phyloP scores from a whole-genome alignment of 2,113 vertebrate species.

The Panthera leo region DNA sequence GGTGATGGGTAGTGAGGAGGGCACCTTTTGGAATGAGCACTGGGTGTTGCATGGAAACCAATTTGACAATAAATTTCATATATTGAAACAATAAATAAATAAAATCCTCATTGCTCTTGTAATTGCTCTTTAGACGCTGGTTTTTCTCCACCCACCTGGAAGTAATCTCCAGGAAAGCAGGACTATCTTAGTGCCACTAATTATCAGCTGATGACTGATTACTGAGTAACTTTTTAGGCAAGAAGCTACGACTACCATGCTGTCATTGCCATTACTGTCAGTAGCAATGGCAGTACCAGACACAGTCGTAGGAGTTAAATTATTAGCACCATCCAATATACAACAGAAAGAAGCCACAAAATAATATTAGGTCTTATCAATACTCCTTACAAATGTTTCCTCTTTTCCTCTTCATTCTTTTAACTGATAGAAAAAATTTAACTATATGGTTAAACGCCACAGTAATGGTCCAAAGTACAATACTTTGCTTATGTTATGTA shows the following conservation, averaged over 20 bases:
- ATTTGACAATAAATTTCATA: no score
- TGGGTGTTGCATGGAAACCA: no score
- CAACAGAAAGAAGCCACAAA: background rate
- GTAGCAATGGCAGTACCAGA: background rate
- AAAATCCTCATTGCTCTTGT: background rate
- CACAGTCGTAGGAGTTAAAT: background rate
- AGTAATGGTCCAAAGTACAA: background rate
- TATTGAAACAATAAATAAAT: no score
- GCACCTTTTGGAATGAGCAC: no score
- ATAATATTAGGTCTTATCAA: background rate
- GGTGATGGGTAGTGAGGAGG: no score
- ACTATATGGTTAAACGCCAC: background rate
- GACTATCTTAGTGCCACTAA: background rate
- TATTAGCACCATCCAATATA: background rate
- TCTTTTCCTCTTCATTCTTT: background rate
- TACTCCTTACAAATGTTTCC: background rate
- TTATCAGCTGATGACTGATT: background rate
- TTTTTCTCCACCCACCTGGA: background rate
- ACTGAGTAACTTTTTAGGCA: background rate
- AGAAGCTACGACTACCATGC: background rate
- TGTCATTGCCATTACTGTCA: background rate
- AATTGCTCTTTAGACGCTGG: background rate
- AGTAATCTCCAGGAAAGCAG: background rate
- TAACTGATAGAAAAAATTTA: background rate
- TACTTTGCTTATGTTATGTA: background rate